Conservation (phyloP, 2,797 vertebrate genomes). For the Myoxocephalus aenaeus region DNA sequence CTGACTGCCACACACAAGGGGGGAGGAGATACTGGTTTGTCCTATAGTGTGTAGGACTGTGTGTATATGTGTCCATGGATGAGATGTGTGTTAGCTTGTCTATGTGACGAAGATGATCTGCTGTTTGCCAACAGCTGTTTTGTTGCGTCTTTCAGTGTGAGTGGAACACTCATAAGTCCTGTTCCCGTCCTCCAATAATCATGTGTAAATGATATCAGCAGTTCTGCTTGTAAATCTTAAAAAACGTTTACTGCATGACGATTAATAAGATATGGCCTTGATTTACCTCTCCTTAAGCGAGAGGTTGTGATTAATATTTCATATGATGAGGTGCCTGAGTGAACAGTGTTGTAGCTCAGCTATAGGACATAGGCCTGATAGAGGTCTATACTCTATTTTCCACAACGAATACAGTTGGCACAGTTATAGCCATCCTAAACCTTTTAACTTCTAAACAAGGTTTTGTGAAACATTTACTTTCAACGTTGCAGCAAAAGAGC, state of each 20-base stretch:
- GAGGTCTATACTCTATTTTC: background rate
- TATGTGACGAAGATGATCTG: constrained; percentile 18
- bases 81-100: constrained; percentile 26
- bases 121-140: constrained; percentile 51
- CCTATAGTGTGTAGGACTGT: constrained; percentile 13
- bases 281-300: constrained; percentile 10
- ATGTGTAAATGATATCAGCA: constrained; percentile 51
- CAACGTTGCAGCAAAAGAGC: background rate
- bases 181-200: constrained; percentile 19
- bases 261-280: constrained; percentile 24
- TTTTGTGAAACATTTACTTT: background rate
- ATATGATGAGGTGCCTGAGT: background rate
- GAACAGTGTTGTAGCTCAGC: constrained; percentile 2
- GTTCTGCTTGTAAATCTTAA: constrained; percentile 37
- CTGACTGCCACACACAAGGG: background rate
- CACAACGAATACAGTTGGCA: background rate
- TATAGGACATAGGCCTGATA: background rate
- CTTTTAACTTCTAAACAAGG: background rate
- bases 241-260: constrained; percentile 22
- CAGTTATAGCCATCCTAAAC: background rate
- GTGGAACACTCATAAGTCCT: constrained; percentile 30
- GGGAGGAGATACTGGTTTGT: constrained; percentile 2
- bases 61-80: background rate
- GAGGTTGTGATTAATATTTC: constrained; percentile 23
- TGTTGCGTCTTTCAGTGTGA: constrained; percentile 36